A percentile compares a stretch with the other conserved stretches of the same genome.
These are phyloP conservation scores for Chamaetylas fuelleborni DNA, from an alignment of 2,113 vertebrate genomes.

Conservation along the genomic window DNA sequence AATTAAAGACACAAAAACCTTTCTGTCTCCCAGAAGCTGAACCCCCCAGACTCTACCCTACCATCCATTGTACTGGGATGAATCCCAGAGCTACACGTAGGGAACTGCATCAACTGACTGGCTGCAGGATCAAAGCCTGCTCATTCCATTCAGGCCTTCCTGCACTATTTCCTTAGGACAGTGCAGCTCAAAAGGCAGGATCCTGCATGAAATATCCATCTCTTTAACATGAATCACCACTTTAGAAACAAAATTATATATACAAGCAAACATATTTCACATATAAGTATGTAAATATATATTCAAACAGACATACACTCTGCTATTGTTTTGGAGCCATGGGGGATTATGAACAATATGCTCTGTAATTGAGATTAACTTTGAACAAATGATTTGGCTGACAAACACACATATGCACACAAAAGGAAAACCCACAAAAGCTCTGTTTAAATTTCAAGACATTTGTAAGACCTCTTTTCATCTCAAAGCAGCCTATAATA, in stretches of 20 bases:
- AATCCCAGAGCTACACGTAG: fast-evolving
- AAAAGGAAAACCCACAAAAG: conserved; percentile 30
- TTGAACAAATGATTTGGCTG: conserved; percentile 55
- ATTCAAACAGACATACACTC: conserved; percentile 15
- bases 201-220: conserved; percentile 11
- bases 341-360: conserved; percentile 58
- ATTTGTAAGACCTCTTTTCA: conserved; percentile 52
- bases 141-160: neutral
- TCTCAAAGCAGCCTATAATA: conserved; percentile 30
- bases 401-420: conserved; percentile 7
- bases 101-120: neutral
- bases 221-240: neutral
- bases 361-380: conserved; percentile 67
- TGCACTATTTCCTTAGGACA: neutral
- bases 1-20: neutral
- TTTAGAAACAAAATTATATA: conserved; percentile 37
- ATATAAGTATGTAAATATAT: conserved; percentile 42
- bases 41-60: neutral
- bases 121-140: neutral
- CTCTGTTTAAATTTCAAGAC: conserved; percentile 44
- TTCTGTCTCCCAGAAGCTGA: neutral
- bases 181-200: neutral
- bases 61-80: neutral
- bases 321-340: conserved; percentile 41
- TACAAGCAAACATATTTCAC: conserved; percentile 17